Evolutionary conservation across 2,113 vertebrate species (phyloP), one percentile per base, ranked within the genome.

Genomic region (Thunnus thynnus): DNA sequence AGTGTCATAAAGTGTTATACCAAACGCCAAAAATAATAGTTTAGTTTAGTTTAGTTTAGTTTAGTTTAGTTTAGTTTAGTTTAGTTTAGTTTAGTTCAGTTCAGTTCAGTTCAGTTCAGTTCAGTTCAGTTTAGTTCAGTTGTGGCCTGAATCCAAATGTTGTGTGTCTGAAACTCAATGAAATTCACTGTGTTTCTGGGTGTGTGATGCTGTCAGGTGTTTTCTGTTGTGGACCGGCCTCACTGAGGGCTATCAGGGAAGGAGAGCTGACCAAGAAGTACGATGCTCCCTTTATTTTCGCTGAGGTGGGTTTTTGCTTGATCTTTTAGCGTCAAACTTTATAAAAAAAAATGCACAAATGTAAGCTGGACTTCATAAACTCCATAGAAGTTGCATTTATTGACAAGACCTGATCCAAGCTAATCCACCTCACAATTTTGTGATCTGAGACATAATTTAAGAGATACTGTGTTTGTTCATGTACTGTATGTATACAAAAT

Each of bases 201-300:
- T 25, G 4, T 76, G 57, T 50, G 30, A 18, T 55, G 58, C 83
- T 22, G 14, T 47, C 81, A 99, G 98, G 95, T 10, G 92, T 96
- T 0, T 97, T 80, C 92, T 98, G 97, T 91, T 99, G 98, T 0
- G 98, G 98, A 12, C 97, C 97, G 0, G 95, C 96, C 13, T 92
- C 98, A 0, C 90, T 99, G 16, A 93, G 32, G 5, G 97, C 97
- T 84, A 93, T 98, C 88, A 97, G 94, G 83, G 95, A 97, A 68
- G 97, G 97, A 0, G 94, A 97, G 72, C 84, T 99, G 83, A 95
- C 80, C 22, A 50, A 88, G 66, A 96, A 96, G 82, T 98, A 97
- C 0, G 97, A 98, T 0, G 87, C 93, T 0, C 94, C 96, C 2
- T 99, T 98, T 13, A 89, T 99, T 58, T 99, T 97, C 1, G 97